Conservation (phyloP, 2,888 invertebrate genomes). For the Nycteola revayana region DNA sequence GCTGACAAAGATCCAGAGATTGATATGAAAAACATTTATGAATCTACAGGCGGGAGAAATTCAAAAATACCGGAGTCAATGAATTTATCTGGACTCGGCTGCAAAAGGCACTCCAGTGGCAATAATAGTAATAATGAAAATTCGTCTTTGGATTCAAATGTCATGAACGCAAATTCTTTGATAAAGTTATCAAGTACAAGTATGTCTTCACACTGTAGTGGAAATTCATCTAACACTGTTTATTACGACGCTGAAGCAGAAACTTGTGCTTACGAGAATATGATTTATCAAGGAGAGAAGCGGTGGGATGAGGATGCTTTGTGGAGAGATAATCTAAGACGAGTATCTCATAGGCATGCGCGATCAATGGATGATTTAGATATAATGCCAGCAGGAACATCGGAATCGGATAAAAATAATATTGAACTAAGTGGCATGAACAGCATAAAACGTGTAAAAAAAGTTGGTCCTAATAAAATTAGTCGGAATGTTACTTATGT, state of each 20-base stretch:
- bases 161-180: conserved; percentile 44
- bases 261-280: conserved; percentile 67
- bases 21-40: conserved; percentile 87
- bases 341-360: conserved; percentile 91
- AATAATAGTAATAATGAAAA: conserved; percentile 49
- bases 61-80: conserved; percentile 81
- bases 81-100: conserved; percentile 71
- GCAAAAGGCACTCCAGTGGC: conserved; percentile 63
- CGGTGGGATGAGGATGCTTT: conserved; percentile 92
- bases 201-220: conserved; percentile 76
- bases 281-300: conserved; percentile 84
- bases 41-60: conserved; percentile 84
- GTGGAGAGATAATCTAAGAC: conserved; percentile 90
- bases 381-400: conserved; percentile 47
- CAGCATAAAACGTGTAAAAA: conserved; percentile 71
- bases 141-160: conserved; percentile 49
- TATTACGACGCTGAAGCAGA: conserved; percentile 76
- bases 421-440: conserved; percentile 60
- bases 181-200: conserved; percentile 68
- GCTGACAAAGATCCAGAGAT: conserved; percentile 85
- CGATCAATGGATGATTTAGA: conserved; percentile 92
- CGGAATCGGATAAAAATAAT: conserved; percentile 43
- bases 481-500: conserved; percentile 90
- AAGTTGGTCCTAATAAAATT: conserved; percentile 66
- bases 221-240: conserved; percentile 73